Percentiles rank a stretch among this genome's conserved stretches.
These are phyloP conservation scores for Ciconia boyciana DNA, from an alignment of 2,113 vertebrate species.

Conservation along the genomic window DNA sequence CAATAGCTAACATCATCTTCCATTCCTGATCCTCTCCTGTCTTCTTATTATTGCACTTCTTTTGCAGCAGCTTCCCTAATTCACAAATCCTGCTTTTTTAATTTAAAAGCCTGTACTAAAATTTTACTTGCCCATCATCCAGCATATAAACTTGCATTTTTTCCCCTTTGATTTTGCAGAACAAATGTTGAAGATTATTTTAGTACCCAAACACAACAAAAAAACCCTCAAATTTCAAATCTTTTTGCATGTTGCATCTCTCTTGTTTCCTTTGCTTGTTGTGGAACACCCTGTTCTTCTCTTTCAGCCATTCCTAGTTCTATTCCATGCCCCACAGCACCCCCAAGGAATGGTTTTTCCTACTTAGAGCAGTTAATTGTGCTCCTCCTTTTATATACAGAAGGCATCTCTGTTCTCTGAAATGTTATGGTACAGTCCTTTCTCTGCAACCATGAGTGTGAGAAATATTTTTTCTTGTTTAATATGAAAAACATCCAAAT, in stretches of 20 bases:
- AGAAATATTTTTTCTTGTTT: neutral
- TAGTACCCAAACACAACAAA: neutral
- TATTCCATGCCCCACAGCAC: neutral
- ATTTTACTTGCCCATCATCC: neutral
- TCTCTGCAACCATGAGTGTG: neutral
- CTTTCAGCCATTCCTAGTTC: neutral
- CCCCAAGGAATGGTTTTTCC: neutral
- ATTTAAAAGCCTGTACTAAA: neutral
- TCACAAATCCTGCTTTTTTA: neutral
- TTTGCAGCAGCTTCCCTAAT: neutral
- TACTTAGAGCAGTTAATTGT: neutral
- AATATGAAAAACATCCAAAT: neutral
- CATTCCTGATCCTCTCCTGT: neutral
- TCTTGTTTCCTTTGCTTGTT: neutral
- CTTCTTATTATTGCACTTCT: neutral
- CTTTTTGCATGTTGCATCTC: neutral
- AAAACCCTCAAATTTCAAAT: neutral
- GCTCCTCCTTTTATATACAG: neutral
- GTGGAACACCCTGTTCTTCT: neutral
- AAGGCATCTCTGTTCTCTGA: neutral
- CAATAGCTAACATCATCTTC: neutral
- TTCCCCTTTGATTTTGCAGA: neutral
- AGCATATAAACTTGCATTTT: neutral
- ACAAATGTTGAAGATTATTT: neutral
- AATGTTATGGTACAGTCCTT: neutral